phyloP scores from a whole-genome alignment of 2,888 invertebrate genomes.

The Anarsia innoxiella region DNA sequence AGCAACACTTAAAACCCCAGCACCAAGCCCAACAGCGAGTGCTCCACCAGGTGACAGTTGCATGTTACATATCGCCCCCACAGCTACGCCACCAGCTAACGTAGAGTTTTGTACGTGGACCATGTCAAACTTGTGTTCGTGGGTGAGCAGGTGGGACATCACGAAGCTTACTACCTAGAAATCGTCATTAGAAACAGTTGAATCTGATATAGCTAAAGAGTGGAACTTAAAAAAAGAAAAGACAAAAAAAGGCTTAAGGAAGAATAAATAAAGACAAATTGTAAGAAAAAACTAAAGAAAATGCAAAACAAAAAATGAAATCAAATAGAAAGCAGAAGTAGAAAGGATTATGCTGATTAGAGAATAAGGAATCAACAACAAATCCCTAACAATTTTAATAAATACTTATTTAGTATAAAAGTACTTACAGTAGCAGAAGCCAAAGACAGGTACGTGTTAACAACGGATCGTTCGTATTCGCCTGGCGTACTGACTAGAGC shows the following conservation, averaged over 20 bases:
- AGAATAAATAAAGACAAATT: no score
- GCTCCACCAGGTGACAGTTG: slow-evolving; percentile 90
- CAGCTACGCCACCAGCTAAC: slow-evolving; percentile 93
- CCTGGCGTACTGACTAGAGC: slow-evolving; percentile 81
- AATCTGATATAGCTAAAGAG: no score
- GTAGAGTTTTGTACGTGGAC: slow-evolving; percentile 96
- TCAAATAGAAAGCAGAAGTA: no score
- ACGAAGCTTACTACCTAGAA: slow-evolving; percentile 85
- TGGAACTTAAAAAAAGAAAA: no score
- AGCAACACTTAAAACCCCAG: slow-evolving; percentile 85
- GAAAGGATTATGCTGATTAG: no score
- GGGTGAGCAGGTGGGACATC: slow-evolving; percentile 83
- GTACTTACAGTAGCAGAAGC: slow-evolving; percentile 78
- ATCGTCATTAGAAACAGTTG: no score
- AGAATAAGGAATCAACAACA: no score
- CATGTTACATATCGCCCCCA: slow-evolving; percentile 90
- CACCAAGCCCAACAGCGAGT: slow-evolving; percentile 83
- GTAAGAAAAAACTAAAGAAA: no score
- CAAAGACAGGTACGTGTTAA: slow-evolving; percentile 95
- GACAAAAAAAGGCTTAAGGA: no score
- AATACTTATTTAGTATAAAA: no score
- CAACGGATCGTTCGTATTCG: slow-evolving; percentile 88
- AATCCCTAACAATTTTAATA: no score
- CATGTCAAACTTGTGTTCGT: slow-evolving; percentile 91
- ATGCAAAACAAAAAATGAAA: no score